phyloP scores from a whole-genome alignment of 2,113 vertebrate species.

The Todiramphus chloris region DNA sequence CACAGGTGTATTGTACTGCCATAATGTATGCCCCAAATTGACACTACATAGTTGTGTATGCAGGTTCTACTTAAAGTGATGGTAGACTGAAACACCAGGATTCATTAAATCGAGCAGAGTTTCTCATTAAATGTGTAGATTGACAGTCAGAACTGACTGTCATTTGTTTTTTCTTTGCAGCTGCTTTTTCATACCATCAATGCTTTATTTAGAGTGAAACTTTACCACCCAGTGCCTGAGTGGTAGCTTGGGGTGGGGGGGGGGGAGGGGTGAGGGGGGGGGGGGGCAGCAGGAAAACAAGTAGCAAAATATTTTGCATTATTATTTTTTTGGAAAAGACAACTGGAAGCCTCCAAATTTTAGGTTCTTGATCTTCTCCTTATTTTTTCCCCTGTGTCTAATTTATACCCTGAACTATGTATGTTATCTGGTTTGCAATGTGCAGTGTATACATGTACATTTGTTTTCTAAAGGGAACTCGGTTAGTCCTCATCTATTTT shows the following conservation, averaged over 20 bases:
- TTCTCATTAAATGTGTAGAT: constrained; percentile 78
- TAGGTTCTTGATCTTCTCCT: constrained; percentile 28
- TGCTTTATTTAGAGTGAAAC: constrained; percentile 55
- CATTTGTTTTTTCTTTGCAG: constrained; percentile 47
- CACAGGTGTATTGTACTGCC: constrained; percentile 18
- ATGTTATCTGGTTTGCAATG: constrained; percentile 13
- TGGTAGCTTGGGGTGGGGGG: not conserved
- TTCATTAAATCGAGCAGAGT: constrained; percentile 72
- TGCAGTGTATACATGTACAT: not conserved
- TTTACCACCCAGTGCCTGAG: not conserved
- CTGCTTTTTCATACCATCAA: constrained; percentile 11
- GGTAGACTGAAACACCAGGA: constrained; percentile 54
- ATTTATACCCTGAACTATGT: not conserved
- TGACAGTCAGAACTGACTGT: constrained; percentile 73
- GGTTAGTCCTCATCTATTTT: constrained; percentile 17
- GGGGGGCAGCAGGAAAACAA: not conserved
- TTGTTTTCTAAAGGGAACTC: constrained; percentile 31
- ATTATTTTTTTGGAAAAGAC: constrained; percentile 15
- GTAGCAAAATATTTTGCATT: not conserved
- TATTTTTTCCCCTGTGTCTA: not conserved
- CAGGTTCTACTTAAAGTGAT: constrained; percentile 59
- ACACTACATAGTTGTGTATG: constrained; percentile 13
- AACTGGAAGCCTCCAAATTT: not conserved
- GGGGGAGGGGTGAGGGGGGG: not conserved
- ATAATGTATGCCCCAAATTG: constrained; percentile 27